Percentiles rank a stretch among this genome's conserved stretches.
phyloP scores from a whole-genome alignment of 1,140 invertebrate genomes.

The Sitobion miscanthi region DNA sequence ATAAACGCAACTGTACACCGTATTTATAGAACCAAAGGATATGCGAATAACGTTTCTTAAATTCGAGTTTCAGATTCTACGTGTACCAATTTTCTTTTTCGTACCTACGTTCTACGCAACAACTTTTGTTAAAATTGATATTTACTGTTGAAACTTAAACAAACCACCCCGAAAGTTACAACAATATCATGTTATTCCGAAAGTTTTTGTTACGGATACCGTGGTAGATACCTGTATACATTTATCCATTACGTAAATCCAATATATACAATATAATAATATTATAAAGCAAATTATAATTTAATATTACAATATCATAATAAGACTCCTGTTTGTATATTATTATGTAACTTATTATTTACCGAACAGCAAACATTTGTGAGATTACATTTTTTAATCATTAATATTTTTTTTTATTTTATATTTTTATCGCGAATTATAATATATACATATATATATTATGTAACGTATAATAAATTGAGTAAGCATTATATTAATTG shows the following conservation, averaged over 20 bases:
- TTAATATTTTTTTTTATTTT: not conserved
- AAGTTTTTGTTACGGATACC: slow-evolving; percentile 14
- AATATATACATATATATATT: not conserved
- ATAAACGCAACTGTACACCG: not conserved
- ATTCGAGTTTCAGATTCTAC: not conserved
- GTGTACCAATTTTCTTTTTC: not conserved
- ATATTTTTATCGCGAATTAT: not conserved
- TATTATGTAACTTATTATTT: slow-evolving; percentile 4
- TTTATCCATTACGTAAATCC: not conserved
- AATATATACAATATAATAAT: not conserved
- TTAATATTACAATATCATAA: not conserved
- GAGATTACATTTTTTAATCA: not conserved
- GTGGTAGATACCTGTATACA: not conserved
- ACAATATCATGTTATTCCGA: not conserved
- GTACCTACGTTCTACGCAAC: not conserved
- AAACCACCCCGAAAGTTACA: not conserved
- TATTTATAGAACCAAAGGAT: not conserved
- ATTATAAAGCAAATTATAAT: not conserved
- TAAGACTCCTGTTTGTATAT: not conserved
- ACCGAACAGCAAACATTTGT: not conserved
- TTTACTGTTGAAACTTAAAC: slow-evolving; percentile 16
- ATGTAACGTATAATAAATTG: not conserved
- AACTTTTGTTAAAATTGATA: slow-evolving; percentile 32
- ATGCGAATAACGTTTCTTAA: not conserved
- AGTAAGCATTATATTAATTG: not conserved